These are phyloP conservation scores for Thinocorus orbignyianus DNA, from an alignment of 2,113 vertebrate genomes.

Conservation along the genomic window DNA sequence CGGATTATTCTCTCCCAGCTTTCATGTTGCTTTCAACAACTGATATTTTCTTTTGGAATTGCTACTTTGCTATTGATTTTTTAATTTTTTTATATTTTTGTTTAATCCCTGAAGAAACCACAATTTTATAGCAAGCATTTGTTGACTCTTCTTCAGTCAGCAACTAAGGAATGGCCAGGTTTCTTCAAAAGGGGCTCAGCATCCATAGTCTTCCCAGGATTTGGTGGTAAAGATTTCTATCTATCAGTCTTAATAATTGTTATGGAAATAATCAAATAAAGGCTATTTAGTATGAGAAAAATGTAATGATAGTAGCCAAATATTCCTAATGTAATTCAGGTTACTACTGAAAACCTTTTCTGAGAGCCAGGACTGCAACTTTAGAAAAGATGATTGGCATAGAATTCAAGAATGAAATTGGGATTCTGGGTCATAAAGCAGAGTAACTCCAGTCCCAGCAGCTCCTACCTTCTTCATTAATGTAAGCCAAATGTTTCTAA, in stretches of 20 bases:
- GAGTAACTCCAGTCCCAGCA: background rate
- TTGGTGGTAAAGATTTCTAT: background rate
- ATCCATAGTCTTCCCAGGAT: background rate
- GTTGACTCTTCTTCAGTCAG: background rate
- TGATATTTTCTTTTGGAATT: background rate
- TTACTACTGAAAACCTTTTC: background rate
- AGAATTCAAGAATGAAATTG: background rate
- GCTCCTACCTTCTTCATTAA: background rate
- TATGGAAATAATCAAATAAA: background rate
- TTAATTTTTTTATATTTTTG: background rate
- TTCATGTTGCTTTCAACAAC: background rate
- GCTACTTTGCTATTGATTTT: background rate
- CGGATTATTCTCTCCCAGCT: background rate
- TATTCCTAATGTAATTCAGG: background rate
- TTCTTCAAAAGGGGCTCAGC: background rate
- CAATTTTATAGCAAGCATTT: background rate
- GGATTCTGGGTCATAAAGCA: background rate
- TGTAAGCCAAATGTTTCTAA: background rate
- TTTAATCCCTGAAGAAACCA: background rate
- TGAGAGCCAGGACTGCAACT: background rate
- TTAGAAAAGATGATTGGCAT: background rate
- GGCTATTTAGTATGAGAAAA: background rate
- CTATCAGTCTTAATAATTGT: background rate
- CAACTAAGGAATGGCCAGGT: background rate
- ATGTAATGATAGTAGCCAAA: background rate